Base-by-base conservation (phyloP, 2,113 vertebrate genomes). In the Conger conger region DNA sequence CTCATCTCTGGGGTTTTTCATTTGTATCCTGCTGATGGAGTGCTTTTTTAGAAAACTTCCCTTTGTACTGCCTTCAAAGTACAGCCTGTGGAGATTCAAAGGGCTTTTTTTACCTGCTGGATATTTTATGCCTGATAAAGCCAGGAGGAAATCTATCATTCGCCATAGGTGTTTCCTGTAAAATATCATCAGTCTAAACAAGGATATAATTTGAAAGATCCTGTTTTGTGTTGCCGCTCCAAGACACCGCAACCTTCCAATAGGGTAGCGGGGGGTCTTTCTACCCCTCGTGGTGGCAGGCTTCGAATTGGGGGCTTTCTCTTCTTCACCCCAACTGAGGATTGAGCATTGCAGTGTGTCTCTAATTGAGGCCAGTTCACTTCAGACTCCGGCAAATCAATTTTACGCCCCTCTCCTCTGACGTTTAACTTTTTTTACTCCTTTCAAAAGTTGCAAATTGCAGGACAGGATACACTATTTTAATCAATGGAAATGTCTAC, bases 121-220 rank as follows among this genome's bases (percentile, higher is more conserved):
- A 85, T 89, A 86, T 86, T 87, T 86, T 82, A 86, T 82, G 86
- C 88, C 86, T 87, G 88, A 87, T 87, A 84, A 88, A 87, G 82
- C 84, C 84, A 63, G 84, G 57, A 82, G 88, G 82, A 84, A 87
- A 89, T 87, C 86, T 85, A 86, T 87, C 79, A 23, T 30, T 68
- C 84, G 17, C 82, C n/a, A 45, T 54, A 73, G 84, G 82, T 79
- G 82, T 80, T 81, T 80, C 76, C 86, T 87, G 73, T 87, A 84
- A 87, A 87, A 86, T 86, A 88, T 81, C 82, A 85, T 82, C 86
- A 81, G 78, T 81, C 68, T 85, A 57, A 87, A 80, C 80, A 38
- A 60, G 68, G 76, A 57, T 76, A 82, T 86, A 53, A 73, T 82
- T 87, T 84, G 83, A 82, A 79, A 84, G 80, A 84, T 84, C 84